phyloP scores from a whole-genome alignment of 2,113 vertebrate species.

The Bombycilla garrulus region DNA sequence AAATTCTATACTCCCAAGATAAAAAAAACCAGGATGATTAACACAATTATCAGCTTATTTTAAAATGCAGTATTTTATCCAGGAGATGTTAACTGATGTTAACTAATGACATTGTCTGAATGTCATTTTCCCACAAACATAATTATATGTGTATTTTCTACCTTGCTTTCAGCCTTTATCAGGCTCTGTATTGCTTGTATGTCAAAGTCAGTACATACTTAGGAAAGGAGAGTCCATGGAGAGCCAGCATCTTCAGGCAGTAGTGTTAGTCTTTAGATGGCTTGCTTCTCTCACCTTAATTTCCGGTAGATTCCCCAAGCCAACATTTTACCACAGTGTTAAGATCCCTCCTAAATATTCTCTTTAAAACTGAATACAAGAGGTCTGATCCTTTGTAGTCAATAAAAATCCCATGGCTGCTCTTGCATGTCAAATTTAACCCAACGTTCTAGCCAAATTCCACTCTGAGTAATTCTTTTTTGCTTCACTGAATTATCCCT shows the following conservation, averaged over 20 bases:
- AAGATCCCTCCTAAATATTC: slow-evolving; percentile 13
- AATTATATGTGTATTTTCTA: not conserved
- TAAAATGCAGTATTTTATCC: not conserved
- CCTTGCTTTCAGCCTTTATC: not conserved
- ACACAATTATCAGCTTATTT: not conserved
- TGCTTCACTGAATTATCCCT: slow-evolving; percentile 61
- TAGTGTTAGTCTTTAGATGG: not conserved
- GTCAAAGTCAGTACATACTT: not conserved
- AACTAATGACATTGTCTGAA: not conserved
- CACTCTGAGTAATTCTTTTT: slow-evolving; percentile 66
- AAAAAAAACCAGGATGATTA: not conserved
- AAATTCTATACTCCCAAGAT: not conserved
- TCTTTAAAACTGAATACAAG: slow-evolving; percentile 1
- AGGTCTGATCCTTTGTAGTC: slow-evolving; percentile 45
- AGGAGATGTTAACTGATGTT: not conserved
- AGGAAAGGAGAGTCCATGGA: not conserved
- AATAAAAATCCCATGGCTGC: slow-evolving; percentile 55
- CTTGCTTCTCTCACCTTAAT: not conserved
- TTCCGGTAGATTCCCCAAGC: not conserved
- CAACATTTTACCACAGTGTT: not conserved
- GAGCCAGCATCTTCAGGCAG: not conserved
- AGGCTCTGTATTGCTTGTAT: not conserved
- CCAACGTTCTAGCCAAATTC: slow-evolving; percentile 61
- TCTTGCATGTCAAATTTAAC: slow-evolving; percentile 58
- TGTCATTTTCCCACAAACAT: not conserved